Conservation (phyloP, 2,797 vertebrate species). For the Paguma larvata region DNA sequence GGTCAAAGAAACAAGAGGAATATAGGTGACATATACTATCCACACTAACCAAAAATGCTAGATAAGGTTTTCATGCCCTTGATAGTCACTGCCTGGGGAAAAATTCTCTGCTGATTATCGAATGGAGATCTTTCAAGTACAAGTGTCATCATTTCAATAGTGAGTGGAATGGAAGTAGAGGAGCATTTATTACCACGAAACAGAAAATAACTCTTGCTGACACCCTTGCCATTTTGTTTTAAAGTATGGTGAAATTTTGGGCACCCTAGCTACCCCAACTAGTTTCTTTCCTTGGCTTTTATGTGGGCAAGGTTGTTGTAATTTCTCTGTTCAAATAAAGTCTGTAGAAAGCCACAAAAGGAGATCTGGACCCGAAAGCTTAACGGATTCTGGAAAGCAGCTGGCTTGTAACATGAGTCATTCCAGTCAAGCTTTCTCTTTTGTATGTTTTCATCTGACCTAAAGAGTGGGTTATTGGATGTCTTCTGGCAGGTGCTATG, state of each 20-base stretch:
- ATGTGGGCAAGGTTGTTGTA: conserved; percentile 75
- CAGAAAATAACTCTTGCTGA: not conserved
- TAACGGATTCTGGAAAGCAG: conserved; percentile 85
- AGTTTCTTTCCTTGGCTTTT: conserved; percentile 68
- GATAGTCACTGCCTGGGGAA: not conserved
- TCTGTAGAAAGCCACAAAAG: conserved; percentile 82
- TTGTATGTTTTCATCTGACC: conserved; percentile 70
- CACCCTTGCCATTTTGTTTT: conserved; percentile 12
- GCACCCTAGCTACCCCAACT: not conserved
- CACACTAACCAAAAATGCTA: not conserved
- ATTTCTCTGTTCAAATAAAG: conserved; percentile 82
- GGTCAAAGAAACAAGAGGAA: not conserved
- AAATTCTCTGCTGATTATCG: not conserved
- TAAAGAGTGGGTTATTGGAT: conserved; percentile 86
- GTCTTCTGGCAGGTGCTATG: conserved; percentile 88
- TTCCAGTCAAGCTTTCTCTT: conserved; percentile 62
- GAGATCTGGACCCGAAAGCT: conserved; percentile 75
- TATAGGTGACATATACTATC: no score
- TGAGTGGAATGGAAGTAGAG: no score
- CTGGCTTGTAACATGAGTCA: conserved; percentile 88
- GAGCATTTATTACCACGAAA: not conserved
- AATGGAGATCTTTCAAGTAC: not conserved
- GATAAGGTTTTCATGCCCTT: not conserved
- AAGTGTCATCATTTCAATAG: not conserved
- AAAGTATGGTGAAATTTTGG: not conserved